Evolutionary conservation across 2,113 vertebrate genomes (phyloP), one percentile per base, ranked within the genome.

Genomic region (Ceratotherium simum): DNA sequence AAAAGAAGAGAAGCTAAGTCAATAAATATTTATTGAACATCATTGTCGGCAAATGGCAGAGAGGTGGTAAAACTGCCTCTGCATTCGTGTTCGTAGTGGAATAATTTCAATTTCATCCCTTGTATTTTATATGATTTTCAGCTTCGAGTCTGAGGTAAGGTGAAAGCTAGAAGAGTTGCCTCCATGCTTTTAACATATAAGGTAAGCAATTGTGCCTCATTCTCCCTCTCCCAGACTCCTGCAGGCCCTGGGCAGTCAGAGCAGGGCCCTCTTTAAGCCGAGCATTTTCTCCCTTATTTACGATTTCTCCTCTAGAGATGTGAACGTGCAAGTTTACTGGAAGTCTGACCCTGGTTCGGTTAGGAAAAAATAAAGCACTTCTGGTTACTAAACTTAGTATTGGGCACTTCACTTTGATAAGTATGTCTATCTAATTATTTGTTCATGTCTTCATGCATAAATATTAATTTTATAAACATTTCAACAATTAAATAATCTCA

Each of bases 381-480:
- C 27, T 60, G 11, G 23, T 82, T 87, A 81, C 10, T 75, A 69
- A 95, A 39, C 33, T 91, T 51, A 89, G 21, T 36, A 69, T 2
- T 70, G 8, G n/a, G 13, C 17, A 48, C 14, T 73, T 73, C 7
- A 65, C 3, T 94, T 76, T 78, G 11, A 42, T 9, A 78, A 69
- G 8, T 0, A 0, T n/a, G 3, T 62, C 42, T 31, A 72, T 23
- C 11, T 84, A 83, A 89, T 69, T 90, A 76, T 90, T 67, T 85
- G 17, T 54, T 83, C 54, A 69, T 79, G 21, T 18, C 62, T 12
- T 84, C 70, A 79, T 23, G 67, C 10, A 56, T 62, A 70, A 69
- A 75, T 90, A 93, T 92, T 78, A 85, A 85, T 29, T 87, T 92
- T 72, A 76, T 86, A 86, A 92, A 88, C 76, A 29, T 42, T 89